Base-by-base conservation (phyloP, 1,140 invertebrate genomes). In the Alviniconcha marisindica region DNA sequence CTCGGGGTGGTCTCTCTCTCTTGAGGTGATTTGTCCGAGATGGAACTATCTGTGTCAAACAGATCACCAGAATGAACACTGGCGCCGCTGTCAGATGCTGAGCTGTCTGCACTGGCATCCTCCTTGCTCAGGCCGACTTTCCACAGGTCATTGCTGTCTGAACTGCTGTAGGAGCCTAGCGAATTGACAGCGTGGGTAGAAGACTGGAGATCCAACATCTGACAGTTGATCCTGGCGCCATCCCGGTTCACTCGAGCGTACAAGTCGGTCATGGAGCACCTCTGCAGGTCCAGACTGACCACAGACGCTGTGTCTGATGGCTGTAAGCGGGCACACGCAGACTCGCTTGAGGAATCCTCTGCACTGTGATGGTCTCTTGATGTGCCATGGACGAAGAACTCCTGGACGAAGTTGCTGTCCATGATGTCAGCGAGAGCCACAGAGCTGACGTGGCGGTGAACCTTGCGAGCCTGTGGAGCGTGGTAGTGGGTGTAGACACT, bases 181-280 rank as follows among this genome's bases (percentile, higher is more conserved):
- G 44, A 48, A 18, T 5, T 10, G 7, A 48, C 44, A 18, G 44
- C 5, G 18, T 18, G 18, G 7, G 5, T 48, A 18, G 18, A 10
- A 18, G 38, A 76, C 18, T 80, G 56, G 36, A 80, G 18, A 10
- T 80, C 78, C 36, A 80, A 14, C 78, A 63, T 80, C n/a, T 80
- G 31, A 15, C 44, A 60, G 38, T 63, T 44, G 24, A 80, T 3
- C 24, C 60, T 40, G 21, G 78, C 73, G 12, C 83, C 80, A 51
- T 84, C 83, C 28, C 63, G 38, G 79, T 84, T 79, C 10, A 79
- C 79, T 2, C 56, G 38, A 15, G 51, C 54, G 60, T 84, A 84
- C 2, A 84, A 54, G 15, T 84, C 78, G 21, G 80, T 74, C 54
- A 82, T 38, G 1, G 83, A 76, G 33, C 79, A 84, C 56, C 60